Percentiles rank a stretch among this genome's conserved stretches.
Evolutionary conservation across 2,113 vertebrate species (phyloP).

Genomic region (Aphelocoma coerulescens): DNA sequence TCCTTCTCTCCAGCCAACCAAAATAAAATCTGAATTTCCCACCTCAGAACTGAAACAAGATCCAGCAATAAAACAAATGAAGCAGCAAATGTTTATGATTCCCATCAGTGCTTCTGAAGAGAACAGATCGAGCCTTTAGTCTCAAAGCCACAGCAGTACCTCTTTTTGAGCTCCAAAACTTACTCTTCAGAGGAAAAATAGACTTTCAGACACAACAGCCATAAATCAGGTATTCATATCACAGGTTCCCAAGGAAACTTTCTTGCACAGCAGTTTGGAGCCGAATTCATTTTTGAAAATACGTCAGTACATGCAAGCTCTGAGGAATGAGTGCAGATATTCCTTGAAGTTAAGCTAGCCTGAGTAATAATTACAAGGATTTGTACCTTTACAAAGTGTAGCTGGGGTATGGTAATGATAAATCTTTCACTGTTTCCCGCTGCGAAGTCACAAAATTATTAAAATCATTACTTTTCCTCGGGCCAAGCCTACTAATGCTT

Average conservation of each 20-base stretch:
- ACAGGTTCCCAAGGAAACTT: not conserved
- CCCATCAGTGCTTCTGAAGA: not conserved
- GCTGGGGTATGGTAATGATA: not conserved
- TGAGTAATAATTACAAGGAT: not conserved
- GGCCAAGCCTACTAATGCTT: not conserved
- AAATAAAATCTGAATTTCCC: not conserved
- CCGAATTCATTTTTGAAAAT: not conserved
- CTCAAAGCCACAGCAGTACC: not conserved
- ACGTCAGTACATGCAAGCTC: rapidly evolving
- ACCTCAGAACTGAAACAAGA: not conserved
- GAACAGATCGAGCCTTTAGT: not conserved
- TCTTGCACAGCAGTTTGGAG: not conserved
- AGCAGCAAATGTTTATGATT: not conserved
- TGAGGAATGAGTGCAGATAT: not conserved
- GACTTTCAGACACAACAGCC: not conserved
- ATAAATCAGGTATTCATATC: not conserved
- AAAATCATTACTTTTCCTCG: not conserved
- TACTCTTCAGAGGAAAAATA: not conserved
- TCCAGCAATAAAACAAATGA: not conserved
- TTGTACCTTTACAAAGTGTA: not conserved
- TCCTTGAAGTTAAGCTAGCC: not conserved
- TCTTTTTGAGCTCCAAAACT: not conserved
- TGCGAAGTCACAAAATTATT: not conserved
- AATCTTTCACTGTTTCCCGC: not conserved
- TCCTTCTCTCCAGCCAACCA: not conserved